Evolutionary conservation across 2,888 invertebrate genomes (phyloP), one percentile per base, ranked within the genome.

Genomic region (Strigamia transsilvanica): DNA sequence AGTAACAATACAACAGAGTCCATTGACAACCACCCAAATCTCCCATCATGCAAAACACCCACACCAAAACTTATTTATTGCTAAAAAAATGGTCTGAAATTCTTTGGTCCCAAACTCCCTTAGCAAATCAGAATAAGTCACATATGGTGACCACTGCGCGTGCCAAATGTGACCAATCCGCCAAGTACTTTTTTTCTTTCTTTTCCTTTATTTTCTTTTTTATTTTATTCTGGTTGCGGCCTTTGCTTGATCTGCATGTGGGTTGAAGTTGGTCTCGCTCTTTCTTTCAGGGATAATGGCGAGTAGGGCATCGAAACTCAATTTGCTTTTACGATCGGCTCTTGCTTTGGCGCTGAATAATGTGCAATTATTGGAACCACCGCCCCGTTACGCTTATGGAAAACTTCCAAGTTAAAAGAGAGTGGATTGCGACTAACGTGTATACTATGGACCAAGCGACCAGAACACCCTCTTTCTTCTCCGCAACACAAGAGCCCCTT

Each of bases 401-500:
- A 80, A 80, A 80, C 80, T 80, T 80, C 80, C 80, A 80, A 80
- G 42, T 66, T 66, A 80, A 80, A 80, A 80, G 46, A 79, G 79
- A 41, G 79, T 66, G 66, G 66, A 66, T 66, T 66, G 66, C 66
- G 66, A 66, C 66, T 66, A 66, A 66, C 66, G 66, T 66, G 66
- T 32, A 66, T 66, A 66, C 66, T 66, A 66, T 66, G 66, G 66
- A 66, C 66, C 66, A 66, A 66, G 66, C 66, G 66, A 66, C 66
- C 66, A 66, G 66, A 66, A 66, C 66, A 66, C 66, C 66, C 66
- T n/a, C 32, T 66, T 66, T 66, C 66, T 66, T 66, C 66, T 66
- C 66, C 66, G 32, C 66, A 27, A 66, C 66, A 66, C 66, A 66
- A 66, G 66, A 66, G 66, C 66, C 66, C 66, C 66, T 66, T 66